These are phyloP conservation scores for Emydoidea blandingii DNA, from an alignment of 2,797 vertebrate species.

Conservation along the genomic window DNA sequence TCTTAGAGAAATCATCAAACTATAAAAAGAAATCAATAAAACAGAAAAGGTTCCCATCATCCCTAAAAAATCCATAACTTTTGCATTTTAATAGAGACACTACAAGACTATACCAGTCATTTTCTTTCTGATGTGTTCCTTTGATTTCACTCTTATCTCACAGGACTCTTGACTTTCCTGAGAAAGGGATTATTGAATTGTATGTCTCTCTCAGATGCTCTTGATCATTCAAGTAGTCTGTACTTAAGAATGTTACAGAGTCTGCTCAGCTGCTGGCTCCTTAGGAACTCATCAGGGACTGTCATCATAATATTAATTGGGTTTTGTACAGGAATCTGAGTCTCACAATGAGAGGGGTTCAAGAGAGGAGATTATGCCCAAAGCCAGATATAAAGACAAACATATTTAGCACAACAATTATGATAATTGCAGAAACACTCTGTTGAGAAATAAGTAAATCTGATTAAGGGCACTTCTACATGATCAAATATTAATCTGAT, in stretches of 20 bases:
- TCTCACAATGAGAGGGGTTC: conserved; percentile 83
- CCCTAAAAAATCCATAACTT: conserved; percentile 84
- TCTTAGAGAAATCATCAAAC: conserved; percentile 87
- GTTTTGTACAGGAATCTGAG: conserved; percentile 90
- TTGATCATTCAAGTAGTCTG: conserved; percentile 88
- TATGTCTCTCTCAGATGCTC: conserved; percentile 86
- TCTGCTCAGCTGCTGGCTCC: conserved; percentile 83
- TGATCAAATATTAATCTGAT: conserved; percentile 99
- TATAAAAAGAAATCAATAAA: conserved; percentile 86
- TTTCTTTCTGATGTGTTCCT: conserved; percentile 85
- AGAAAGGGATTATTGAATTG: conserved; percentile 90
- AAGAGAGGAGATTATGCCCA: conserved; percentile 86
- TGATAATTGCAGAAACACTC: conserved; percentile 97
- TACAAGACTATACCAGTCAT: conserved; percentile 79
- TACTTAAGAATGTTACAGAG: conserved; percentile 86
- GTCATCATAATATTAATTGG: conserved; percentile 95
- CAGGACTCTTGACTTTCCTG: conserved; percentile 87
- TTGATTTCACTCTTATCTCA: conserved; percentile 85
- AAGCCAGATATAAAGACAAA: conserved; percentile 90
- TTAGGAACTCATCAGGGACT: conserved; percentile 84
- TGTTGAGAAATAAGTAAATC: conserved; percentile 92
- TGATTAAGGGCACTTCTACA: conserved; percentile 95
- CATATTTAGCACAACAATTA: conserved; percentile 98
- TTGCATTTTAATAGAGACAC: conserved; percentile 86
- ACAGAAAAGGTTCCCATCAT: conserved; percentile 83